Conservation (phyloP, 37 sponge, comb jelly and placozoan species). For the Oopsacas minuta region DNA sequence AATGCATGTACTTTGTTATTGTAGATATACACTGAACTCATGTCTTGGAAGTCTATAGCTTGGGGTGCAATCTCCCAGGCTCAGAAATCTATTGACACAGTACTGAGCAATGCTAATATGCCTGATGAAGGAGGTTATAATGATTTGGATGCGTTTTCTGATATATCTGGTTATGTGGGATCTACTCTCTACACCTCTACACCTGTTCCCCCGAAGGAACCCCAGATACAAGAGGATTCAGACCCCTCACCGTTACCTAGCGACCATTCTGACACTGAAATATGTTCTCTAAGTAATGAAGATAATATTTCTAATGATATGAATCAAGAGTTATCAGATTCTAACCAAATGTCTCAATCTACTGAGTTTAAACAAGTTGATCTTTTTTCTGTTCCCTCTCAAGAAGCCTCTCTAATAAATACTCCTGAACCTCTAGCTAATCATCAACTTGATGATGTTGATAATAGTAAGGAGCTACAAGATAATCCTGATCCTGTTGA, state of each 20-base stretch:
- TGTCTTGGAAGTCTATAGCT: conserved; percentile 9
- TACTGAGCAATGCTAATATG: not conserved
- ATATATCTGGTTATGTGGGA: not conserved
- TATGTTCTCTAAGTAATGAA: not conserved
- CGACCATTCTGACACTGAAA: not conserved
- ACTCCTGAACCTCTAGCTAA: not conserved
- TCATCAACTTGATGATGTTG: not conserved
- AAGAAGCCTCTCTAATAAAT: not conserved
- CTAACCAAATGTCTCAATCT: not conserved
- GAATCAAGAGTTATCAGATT: not conserved
- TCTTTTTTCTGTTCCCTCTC: not conserved
- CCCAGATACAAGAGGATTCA: not conserved
- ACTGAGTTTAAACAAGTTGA: conserved; percentile 13
- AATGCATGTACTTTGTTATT: not conserved
- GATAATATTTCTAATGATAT: not conserved
- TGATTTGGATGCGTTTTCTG: not conserved
- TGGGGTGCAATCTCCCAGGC: not conserved
- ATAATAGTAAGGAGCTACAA: not conserved
- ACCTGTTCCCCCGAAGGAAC: not conserved
- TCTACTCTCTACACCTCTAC: not conserved
- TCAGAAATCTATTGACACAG: not conserved
- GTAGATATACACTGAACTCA: not conserved
- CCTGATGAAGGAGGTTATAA: not conserved
- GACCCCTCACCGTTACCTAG: not conserved
- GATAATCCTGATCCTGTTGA: not conserved